Evolutionary conservation across 23 tunicate genomes (phyloP).

Genomic region (Ciona savignyi): DNA sequence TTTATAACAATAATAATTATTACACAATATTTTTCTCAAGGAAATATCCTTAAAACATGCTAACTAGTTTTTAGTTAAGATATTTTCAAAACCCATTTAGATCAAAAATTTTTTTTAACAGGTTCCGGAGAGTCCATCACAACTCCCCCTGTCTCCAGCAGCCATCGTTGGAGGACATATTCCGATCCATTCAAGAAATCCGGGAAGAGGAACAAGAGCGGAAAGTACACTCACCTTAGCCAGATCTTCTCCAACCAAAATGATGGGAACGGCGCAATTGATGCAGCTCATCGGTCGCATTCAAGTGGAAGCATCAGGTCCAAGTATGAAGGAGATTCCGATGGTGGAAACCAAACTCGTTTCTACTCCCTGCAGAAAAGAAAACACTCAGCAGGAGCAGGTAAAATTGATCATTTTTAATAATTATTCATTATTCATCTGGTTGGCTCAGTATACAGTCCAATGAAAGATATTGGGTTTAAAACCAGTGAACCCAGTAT

Average conservation of each 20-base stretch:
- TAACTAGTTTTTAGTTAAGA: too few relatives aligned
- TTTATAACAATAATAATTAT: too few relatives aligned
- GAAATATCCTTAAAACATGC: too few relatives aligned
- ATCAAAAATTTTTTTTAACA: too few relatives aligned
- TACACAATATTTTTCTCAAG: too few relatives aligned
- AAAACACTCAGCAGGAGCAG: background rate
- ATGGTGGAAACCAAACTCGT: too few relatives aligned
- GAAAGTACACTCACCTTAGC: background rate
- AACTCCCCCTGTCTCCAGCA: too few relatives aligned
- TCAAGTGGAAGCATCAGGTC: background rate
- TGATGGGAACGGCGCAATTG: background rate
- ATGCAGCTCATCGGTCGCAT: background rate
- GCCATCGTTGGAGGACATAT: background rate
- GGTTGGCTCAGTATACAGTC: too few relatives aligned
- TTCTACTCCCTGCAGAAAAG: background rate
- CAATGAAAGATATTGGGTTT: too few relatives aligned
- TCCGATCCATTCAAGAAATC: background rate
- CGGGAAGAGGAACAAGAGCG: background rate
- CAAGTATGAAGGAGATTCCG: background rate
- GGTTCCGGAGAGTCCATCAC: too few relatives aligned
- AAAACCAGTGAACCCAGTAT: too few relatives aligned
- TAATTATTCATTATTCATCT: background rate
- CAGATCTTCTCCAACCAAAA: background rate
- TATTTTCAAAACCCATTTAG: too few relatives aligned
- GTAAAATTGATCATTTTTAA: background rate